A percentile compares a stretch with the other conserved stretches of the same genome.
These are phyloP conservation scores for Ormia ochracea DNA, from an alignment of 2,888 invertebrate genomes.

Conservation along the genomic window DNA sequence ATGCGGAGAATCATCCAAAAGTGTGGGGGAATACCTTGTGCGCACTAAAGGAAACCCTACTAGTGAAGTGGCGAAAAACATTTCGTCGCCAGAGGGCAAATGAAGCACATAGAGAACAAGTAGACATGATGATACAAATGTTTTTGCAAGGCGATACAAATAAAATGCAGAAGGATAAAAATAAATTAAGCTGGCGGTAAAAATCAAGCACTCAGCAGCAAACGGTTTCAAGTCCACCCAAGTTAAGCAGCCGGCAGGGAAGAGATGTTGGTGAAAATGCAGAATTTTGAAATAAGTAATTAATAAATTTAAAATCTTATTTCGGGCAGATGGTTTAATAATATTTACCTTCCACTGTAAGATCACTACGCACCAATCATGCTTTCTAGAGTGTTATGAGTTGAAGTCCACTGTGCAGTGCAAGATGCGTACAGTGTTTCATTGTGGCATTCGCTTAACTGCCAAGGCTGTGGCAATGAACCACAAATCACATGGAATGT, in stretches of 20 bases:
- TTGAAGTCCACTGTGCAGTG: no score
- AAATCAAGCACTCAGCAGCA: slow-evolving; percentile 34
- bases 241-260: slow-evolving; percentile 28
- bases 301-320: no score
- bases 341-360: no score
- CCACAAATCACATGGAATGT: no score
- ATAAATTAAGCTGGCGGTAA: slow-evolving; percentile 25
- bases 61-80: slow-evolving; percentile 65
- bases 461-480: no score
- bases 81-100: slow-evolving; percentile 66
- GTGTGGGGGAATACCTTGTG: neutral
- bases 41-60: slow-evolving; percentile 17
- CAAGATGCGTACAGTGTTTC: no score
- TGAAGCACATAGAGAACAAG: slow-evolving; percentile 43
- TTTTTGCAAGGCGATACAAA: slow-evolving; percentile 30
- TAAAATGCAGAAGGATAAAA: neutral
- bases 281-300: slow-evolving; percentile 3
- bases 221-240: slow-evolving; percentile 48
- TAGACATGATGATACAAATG: slow-evolving; percentile 47
- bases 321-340: neutral
- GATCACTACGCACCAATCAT: no score
- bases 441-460: no score
- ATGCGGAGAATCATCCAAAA: slow-evolving; percentile 36
- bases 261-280: neutral
- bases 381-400: no score